Evolutionary conservation across 2,888 invertebrate species (phyloP), one percentile per base, ranked within the genome.

Genomic region (Andrena trimmerana): DNA sequence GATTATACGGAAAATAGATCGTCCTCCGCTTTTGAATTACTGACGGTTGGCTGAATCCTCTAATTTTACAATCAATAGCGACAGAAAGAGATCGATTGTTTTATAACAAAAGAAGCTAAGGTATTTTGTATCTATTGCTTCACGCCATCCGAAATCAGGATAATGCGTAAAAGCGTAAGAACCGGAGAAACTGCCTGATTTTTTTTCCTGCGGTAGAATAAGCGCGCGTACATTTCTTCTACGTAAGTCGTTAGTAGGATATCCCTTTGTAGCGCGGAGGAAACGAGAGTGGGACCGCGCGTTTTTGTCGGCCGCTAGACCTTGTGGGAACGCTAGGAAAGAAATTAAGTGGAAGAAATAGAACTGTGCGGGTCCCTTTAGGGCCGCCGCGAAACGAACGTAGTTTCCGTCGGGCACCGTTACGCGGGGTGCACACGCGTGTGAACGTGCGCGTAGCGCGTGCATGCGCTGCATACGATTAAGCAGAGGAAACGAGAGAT

Each of bases 331-430:
- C 27, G 52, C 50, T 67, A 57, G 36, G 65, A 72, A 31, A 60
- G 63, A 65, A 83, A 73, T 79, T 78, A 75, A 75, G 31, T 20
- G 69, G 68, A 74, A 73, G 74, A 69, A 72, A 42, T 63, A 20
- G 66, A 62, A 75, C 13, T 59, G 31, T 36, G 36, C 33, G 75
- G 7, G 27, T 57, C 69, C 31, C 50, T 79, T 76, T 72, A 70
- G 48, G 60, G 60, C 59, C 31, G 27, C 16, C 65, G 77, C 59
- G 66, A 73, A 75, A 75, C 70, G 69, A 83, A 57, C 69, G 63
- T 68, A 62, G 75, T 82, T 85, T 62, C 78, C 83, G 68, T 60
- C 54, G 60, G 52, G 20, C 74, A 84, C 87, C 87, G 87, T 80
- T 87, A 82, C 52, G 20, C 66, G 62, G 31, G 36, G 8, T 70